phyloP scores from a whole-genome alignment of 2,113 vertebrate species.

The Lepisosteus osseus region DNA sequence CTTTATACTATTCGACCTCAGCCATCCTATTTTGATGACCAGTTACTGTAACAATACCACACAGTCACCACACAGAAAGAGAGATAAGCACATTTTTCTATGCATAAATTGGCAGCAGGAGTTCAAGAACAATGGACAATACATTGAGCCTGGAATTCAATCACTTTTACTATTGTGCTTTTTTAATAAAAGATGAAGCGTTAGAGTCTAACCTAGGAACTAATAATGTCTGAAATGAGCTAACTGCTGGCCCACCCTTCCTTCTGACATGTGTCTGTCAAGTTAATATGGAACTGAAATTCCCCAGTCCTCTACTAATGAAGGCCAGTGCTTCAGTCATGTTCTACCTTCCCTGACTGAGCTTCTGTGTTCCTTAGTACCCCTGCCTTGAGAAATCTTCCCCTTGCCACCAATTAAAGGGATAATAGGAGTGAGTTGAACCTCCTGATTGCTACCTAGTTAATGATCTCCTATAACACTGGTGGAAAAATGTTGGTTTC shows the following conservation, averaged over 20 bases:
- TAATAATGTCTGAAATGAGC: no score
- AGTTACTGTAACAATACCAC: no score
- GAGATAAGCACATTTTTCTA: no score
- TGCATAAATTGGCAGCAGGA: no score
- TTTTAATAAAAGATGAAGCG: no score
- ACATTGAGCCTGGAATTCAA: no score
- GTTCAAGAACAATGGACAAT: no score
- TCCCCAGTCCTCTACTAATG: slow-evolving; percentile 37
- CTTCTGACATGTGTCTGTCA: slow-evolving; percentile 47
- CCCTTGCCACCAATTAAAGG: slow-evolving; percentile 61
- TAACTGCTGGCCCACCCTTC: slow-evolving; percentile 14
- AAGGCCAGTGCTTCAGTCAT: background rate
- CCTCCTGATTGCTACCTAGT: slow-evolving; percentile 40
- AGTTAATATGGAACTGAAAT: slow-evolving; percentile 44
- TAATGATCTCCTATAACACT: slow-evolving; percentile 36
- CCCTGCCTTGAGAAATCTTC: slow-evolving; percentile 58
- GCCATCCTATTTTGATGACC: no score
- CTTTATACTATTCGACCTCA: no score
- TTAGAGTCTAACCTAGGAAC: no score
- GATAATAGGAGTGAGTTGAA: slow-evolving; percentile 51
- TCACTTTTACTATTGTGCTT: no score
- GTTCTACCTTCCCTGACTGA: slow-evolving; percentile 7
- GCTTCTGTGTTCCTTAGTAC: background rate
- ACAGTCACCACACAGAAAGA: no score
- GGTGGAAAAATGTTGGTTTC: background rate